Evolutionary conservation across 2,797 vertebrate species (phyloP).

Genomic region (Diplodus sargus): DNA sequence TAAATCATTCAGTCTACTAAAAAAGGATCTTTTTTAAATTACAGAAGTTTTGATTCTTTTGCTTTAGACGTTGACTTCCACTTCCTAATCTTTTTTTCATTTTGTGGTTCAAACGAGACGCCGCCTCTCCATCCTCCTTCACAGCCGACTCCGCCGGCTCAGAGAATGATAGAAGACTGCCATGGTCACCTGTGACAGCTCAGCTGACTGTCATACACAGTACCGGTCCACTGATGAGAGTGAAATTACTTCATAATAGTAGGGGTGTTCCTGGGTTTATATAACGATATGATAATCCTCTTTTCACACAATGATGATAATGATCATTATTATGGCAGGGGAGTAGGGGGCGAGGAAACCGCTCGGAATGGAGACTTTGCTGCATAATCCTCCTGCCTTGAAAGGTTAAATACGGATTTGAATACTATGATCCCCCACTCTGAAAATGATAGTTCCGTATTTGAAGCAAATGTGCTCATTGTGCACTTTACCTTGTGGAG

Average conservation of each 20-base stretch:
- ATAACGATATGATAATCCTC: conserved; percentile 87
- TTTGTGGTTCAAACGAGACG: conserved; percentile 55
- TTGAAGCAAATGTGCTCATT: conserved; percentile 82
- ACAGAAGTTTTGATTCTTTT: background rate
- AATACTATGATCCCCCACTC: conserved; percentile 85
- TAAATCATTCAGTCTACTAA: background rate
- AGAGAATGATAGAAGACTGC: conserved; percentile 70
- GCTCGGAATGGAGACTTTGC: conserved; percentile 85
- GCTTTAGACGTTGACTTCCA: conserved; percentile 30
- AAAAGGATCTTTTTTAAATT: background rate
- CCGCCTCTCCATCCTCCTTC: conserved; percentile 49
- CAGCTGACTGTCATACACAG: conserved; percentile 78
- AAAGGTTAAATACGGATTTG: conserved; percentile 89
- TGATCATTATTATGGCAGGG: conserved; percentile 88
- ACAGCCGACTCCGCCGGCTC: conserved; percentile 55
- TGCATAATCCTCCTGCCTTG: conserved; percentile 86
- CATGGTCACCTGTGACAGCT: conserved; percentile 82
- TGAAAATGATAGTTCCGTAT: conserved; percentile 81
- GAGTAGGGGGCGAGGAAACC: conserved; percentile 83
- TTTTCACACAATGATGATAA: conserved; percentile 89
- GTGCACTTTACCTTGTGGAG: conserved; percentile 78
- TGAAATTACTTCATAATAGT: conserved; percentile 86
- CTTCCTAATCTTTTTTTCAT: conserved; percentile 35
- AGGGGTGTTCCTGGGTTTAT: conserved; percentile 87
- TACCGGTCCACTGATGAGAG: conserved; percentile 81